Conservation (phyloP, 2,113 vertebrate species). For the Vidua chalybeata region DNA sequence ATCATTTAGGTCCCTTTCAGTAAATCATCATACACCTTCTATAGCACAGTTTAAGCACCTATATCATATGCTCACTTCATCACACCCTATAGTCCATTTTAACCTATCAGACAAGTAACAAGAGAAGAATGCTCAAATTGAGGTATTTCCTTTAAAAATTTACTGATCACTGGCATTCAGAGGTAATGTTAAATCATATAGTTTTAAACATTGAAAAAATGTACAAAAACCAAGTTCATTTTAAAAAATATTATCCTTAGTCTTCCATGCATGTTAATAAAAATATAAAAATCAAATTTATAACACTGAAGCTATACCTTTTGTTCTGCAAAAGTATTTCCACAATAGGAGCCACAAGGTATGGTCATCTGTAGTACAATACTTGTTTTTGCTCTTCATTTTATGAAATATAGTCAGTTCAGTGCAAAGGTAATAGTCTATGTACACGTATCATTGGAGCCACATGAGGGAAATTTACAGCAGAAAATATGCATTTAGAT, state of each 20-base stretch:
- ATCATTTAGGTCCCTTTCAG: conserved; percentile 37
- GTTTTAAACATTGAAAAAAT: conserved; percentile 65
- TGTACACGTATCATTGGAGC: conserved; percentile 9
- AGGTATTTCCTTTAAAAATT: conserved; percentile 70
- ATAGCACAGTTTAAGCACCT: background rate
- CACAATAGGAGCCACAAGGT: background rate
- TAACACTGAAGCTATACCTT: conserved; percentile 51
- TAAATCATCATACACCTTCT: background rate
- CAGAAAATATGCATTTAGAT: background rate
- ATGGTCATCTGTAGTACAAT: background rate
- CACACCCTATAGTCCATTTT: background rate
- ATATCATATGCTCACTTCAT: conserved; percentile 13
- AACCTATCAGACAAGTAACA: conserved; percentile 23
- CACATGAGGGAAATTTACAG: conserved; percentile 10
- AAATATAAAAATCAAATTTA: conserved; percentile 62
- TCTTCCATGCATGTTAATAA: conserved; percentile 61
- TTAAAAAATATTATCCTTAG: conserved; percentile 55
- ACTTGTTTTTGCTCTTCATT: background rate
- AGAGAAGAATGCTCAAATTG: conserved; percentile 52
- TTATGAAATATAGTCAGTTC: background rate
- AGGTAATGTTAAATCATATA: conserved; percentile 56
- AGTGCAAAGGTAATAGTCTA: conserved; percentile 33
- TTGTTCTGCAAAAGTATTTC: conserved; percentile 6
- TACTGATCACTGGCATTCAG: conserved; percentile 50
- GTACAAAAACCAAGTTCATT: conserved; percentile 60